Base-by-base conservation (phyloP, 2,797 vertebrate species). In the Hydrocynus forskahlii region DNA sequence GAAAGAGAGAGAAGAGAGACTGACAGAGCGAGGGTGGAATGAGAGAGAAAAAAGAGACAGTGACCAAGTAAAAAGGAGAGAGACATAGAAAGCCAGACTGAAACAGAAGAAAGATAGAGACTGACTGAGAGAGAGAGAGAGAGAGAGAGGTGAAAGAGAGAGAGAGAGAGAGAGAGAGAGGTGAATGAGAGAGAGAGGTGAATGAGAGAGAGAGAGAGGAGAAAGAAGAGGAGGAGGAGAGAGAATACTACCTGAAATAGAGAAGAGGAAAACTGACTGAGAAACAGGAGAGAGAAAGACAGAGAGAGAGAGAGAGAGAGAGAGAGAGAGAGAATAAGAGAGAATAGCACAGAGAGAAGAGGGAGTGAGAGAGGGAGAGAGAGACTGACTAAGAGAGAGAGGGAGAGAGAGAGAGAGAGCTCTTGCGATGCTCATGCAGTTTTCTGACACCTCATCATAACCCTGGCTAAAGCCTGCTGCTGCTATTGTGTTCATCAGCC, bases 381-480 rank as follows among this genome's bases (percentile, higher is more conserved):
- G n/a, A n/a, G n/a, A n/a, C n/a, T n/a, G n/a, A n/a, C n/a, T n/a
- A n/a, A n/a, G n/a, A n/a, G n/a, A n/a, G n/a, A n/a, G n/a, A n/a
- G n/a, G n/a, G n/a, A 60, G 67, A 40, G 54, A 69, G 69, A 64
- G 68, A 74, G 72, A 82, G 43, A 68, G 67, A 85, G 81, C 85
- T 82, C 71, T 83, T 83, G 78, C 78, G 55, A 78, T 75, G 78
- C 86, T 85, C 87, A 88, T 90, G 83, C 86, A 85, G 35, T 75
- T 87, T 87, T 70, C 79, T 89, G 88, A 89, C 86, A 88, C 81
- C 86, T 89, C 85, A 85, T 89, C 87, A 88, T 87, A 85, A 86
- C 84, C 87, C 67, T 29, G 75, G 78, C 77, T 90, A 88, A 88
- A 90, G 86, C 84, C 69, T 78, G 35, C 83, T 23, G 45, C 74